A percentile compares a stretch with the other conserved stretches of the same genome.
These are phyloP conservation scores for western clawed frog (Xenopus tropicalis) DNA, from an alignment of 2,113 vertebrate genomes.

Conservation along the genomic window DNA sequence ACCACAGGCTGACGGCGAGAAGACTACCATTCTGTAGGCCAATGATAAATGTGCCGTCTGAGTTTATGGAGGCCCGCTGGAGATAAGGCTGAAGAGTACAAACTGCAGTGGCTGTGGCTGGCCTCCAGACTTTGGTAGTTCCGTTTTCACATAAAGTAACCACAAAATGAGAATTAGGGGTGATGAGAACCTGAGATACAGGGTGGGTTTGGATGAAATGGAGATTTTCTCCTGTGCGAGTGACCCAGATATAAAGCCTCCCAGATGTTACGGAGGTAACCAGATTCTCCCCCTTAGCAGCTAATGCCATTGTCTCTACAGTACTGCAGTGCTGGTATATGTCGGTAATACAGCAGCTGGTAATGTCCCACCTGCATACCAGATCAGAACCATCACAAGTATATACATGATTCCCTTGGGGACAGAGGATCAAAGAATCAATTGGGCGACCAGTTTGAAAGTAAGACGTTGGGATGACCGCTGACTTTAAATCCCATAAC, in stretches of 20 bases:
- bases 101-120: slow-evolving; percentile 56
- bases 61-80: slow-evolving; percentile 58
- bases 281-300: slow-evolving; percentile 53
- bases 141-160: slow-evolving; percentile 61
- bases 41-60: slow-evolving; percentile 71
- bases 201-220: slow-evolving; percentile 55
- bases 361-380: slow-evolving; percentile 64
- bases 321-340: slow-evolving; percentile 57
- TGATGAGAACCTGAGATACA: slow-evolving; percentile 61
- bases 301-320: slow-evolving; percentile 60
- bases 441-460: slow-evolving; percentile 57
- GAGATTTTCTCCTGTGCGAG: slow-evolving; percentile 58
- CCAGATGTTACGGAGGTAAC: slow-evolving; percentile 56
- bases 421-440: slow-evolving; percentile 52
- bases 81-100: slow-evolving; percentile 62
- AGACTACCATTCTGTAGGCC: slow-evolving; percentile 58
- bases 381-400: slow-evolving; percentile 62
- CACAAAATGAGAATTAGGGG: slow-evolving; percentile 60
- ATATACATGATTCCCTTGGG: slow-evolving; percentile 56
- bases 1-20: slow-evolving; percentile 71
- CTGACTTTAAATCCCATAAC: slow-evolving; percentile 63
- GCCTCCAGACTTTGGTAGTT: slow-evolving; percentile 66
- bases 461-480: slow-evolving; percentile 52
- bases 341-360: slow-evolving; percentile 47
- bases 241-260: slow-evolving; percentile 69